phyloP scores from a whole-genome alignment of 2,888 invertebrate genomes.

The Drosophila macrothrix region DNA sequence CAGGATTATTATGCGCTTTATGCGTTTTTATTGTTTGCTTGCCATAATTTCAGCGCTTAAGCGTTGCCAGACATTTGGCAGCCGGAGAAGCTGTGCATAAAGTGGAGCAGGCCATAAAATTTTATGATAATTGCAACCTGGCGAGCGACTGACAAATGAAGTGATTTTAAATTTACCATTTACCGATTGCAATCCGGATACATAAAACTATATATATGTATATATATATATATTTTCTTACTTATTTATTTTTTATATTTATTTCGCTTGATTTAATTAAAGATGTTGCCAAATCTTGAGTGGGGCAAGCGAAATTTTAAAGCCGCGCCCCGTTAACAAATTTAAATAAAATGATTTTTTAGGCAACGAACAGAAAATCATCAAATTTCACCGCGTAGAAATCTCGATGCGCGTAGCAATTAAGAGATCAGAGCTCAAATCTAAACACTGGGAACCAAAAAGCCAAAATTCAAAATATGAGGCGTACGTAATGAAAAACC shows the following conservation, averaged over 20 bases:
- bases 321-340: slow-evolving; percentile 56
- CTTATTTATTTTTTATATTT: slow-evolving; percentile 33
- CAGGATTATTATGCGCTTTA: slow-evolving; percentile 75
- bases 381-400: slow-evolving; percentile 52
- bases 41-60: slow-evolving; percentile 76
- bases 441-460: slow-evolving; percentile 56
- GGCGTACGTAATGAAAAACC: slow-evolving; percentile 66
- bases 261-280: slow-evolving; percentile 70
- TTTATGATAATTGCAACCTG: slow-evolving; percentile 80
- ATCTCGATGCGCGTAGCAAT: slow-evolving; percentile 47
- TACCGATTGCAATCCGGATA: slow-evolving; percentile 33
- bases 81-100: slow-evolving; percentile 56
- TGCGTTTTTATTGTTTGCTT: slow-evolving; percentile 75
- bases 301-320: slow-evolving; percentile 37
- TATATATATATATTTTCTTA: slow-evolving; percentile 12
- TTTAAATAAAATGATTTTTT: slow-evolving; percentile 45
- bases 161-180: slow-evolving; percentile 61
- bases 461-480: slow-evolving; percentile 54
- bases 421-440: slow-evolving; percentile 52
- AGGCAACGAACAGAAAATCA: slow-evolving; percentile 27
- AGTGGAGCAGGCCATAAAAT: slow-evolving; percentile 79
- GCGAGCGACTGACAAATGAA: slow-evolving; percentile 76
- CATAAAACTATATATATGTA: background rate
- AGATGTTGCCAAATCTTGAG: slow-evolving; percentile 59
- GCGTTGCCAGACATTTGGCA: slow-evolving; percentile 52